phyloP scores from a whole-genome alignment of 1,140 invertebrate species.

The Musca vetustissima region DNA sequence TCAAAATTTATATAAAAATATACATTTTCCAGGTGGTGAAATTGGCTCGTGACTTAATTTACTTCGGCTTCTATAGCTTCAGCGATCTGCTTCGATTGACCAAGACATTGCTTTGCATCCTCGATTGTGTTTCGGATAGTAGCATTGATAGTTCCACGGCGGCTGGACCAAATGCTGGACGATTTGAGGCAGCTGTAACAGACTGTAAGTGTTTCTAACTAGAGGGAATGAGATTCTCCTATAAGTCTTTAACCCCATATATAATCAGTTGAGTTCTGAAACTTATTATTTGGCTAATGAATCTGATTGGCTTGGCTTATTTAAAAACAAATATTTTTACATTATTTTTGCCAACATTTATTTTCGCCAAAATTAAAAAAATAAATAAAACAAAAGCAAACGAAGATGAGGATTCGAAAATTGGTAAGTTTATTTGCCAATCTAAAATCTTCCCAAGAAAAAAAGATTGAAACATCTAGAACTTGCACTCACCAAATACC shows the following conservation, averaged over 20 bases:
- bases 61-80: conserved; percentile 99
- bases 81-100: conserved; percentile 91
- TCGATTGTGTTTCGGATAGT: conserved; percentile 82
- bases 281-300: not conserved
- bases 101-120: conserved; percentile 91
- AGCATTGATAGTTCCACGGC: conserved; percentile 50
- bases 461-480: not conserved
- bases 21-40: conserved; percentile 93
- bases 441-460: no score
- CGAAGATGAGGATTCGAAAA: conserved; percentile 40
- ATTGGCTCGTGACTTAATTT: conserved; percentile 92
- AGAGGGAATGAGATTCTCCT: not conserved
- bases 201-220: conserved; percentile 73
- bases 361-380: no score
- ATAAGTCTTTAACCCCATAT: not conserved
- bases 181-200: conserved; percentile 70
- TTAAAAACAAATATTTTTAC: conserved; percentile 11
- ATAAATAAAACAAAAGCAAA: conserved; percentile 35
- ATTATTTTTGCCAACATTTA: conserved; percentile 11
- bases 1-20: no score
- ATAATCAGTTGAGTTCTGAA: not conserved
- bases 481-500: no score
- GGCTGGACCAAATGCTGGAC: conserved; percentile 50
- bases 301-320: conserved; percentile 16
- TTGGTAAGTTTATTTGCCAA: not conserved